Percentiles rank a stretch among this genome's conserved stretches.
These are phyloP conservation scores for Ornithoptera alexandrae DNA, from an alignment of 2,888 invertebrate species.

Conservation along the genomic window DNA sequence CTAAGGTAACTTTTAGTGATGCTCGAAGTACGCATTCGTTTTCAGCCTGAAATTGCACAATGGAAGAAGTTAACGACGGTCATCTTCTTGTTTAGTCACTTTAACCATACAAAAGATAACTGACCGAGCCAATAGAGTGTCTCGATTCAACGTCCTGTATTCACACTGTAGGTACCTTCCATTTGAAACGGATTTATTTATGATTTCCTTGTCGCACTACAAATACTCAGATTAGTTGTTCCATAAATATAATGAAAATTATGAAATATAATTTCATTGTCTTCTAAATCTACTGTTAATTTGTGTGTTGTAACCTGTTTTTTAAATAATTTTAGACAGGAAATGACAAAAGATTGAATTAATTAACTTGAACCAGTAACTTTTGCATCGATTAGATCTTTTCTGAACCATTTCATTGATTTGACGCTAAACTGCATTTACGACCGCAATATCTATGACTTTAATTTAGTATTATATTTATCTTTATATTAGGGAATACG, in stretches of 20 bases:
- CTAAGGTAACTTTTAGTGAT: conserved; percentile 1
- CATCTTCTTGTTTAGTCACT: conserved; percentile 65
- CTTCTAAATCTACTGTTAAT: not conserved
- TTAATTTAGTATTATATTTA: too few relatives aligned
- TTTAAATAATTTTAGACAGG: not conserved
- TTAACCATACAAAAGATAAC: conserved; percentile 62
- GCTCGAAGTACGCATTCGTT: conserved; percentile 20
- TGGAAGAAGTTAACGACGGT: conserved; percentile 51
- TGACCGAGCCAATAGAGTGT: conserved; percentile 52
- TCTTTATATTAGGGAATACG: too few relatives aligned
- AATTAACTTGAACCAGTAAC: too few relatives aligned
- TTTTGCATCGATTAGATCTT: too few relatives aligned
- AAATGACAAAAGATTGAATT: not conserved
- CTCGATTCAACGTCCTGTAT: conserved; percentile 62
- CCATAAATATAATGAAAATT: not conserved
- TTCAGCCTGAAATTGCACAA: conserved; percentile 43
- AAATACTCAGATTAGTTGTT: conserved; percentile 23
- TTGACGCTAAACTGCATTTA: too few relatives aligned
- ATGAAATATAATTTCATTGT: not conserved
- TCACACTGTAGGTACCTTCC: conserved; percentile 48
- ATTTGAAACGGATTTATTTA: conserved; percentile 50
- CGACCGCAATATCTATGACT: too few relatives aligned
- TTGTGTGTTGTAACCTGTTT: not conserved
- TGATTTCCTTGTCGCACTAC: conserved; percentile 44
- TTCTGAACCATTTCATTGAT: too few relatives aligned